These are phyloP conservation scores for Drosophila saltans DNA, from an alignment of 1,140 invertebrate genomes.

Conservation along the genomic window DNA sequence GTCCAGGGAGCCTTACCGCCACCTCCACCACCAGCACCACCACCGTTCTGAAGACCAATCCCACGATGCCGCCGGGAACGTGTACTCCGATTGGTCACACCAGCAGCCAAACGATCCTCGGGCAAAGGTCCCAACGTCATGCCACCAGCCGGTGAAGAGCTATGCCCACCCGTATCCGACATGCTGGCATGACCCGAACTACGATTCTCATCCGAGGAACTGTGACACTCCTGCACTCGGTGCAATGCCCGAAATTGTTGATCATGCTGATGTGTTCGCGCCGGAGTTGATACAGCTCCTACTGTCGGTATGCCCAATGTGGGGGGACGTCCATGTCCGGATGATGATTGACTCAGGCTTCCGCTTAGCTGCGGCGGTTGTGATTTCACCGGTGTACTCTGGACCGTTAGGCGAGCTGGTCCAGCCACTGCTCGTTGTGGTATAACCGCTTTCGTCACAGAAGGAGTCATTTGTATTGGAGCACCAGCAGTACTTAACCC, in stretches of 20 bases:
- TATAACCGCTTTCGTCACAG: slow-evolving; percentile 44
- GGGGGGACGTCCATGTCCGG: slow-evolving; percentile 46
- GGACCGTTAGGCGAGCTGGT: slow-evolving; percentile 83
- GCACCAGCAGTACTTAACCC: slow-evolving; percentile 6
- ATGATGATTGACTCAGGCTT: slow-evolving; percentile 76
- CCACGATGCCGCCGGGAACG: slow-evolving; percentile 85
- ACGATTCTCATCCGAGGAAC: slow-evolving; percentile 93
- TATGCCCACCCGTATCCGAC: slow-evolving; percentile 91
- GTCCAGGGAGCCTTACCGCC: slow-evolving; percentile 88
- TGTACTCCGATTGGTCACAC: slow-evolving; percentile 86
- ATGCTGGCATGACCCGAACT: slow-evolving; percentile 96
- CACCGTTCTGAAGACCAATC: slow-evolving; percentile 74
- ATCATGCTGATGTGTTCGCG: slow-evolving; percentile 74
- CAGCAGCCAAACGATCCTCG: slow-evolving; percentile 87
- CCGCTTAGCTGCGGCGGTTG: slow-evolving; percentile 86
- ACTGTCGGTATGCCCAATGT: slow-evolving; percentile 63
- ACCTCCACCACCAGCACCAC: slow-evolving; percentile 86
- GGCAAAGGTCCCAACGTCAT: slow-evolving; percentile 85
- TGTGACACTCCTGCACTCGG: slow-evolving; percentile 90
- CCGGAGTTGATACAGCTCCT: slow-evolving; percentile 16
- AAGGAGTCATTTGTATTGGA: slow-evolving; percentile 33
- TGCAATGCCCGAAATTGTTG: slow-evolving; percentile 78
- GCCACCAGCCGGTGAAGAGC: slow-evolving; percentile 85
- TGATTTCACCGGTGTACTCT: slow-evolving; percentile 85
- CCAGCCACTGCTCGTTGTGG: slow-evolving; percentile 74